Conservation (phyloP, 2,888 invertebrate genomes). For the Ennomos erosarius region DNA sequence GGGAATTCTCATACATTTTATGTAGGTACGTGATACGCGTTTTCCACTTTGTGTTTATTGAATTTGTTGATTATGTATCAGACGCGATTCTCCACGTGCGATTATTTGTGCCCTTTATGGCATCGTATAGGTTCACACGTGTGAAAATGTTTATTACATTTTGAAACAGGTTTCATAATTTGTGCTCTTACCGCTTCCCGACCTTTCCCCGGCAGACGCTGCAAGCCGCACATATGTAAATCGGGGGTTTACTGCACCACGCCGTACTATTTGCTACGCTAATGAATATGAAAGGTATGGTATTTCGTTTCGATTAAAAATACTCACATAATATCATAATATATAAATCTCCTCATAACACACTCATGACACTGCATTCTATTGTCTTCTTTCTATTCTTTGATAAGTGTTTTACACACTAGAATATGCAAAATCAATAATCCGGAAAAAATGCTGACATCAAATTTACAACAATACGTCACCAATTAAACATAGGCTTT, state of each 20-base stretch:
- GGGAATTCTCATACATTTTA: conserved; percentile 8
- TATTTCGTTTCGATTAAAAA: conserved; percentile 35
- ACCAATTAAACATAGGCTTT: too few species aligned
- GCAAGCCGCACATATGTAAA: conserved; percentile 52
- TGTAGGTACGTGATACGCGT: conserved; percentile 5
- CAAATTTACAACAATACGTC: too few species aligned
- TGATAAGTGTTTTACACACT: too few species aligned
- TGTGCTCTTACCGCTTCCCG: conserved; percentile 15
- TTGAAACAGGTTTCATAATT: conserved; percentile 25
- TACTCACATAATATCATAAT: too few species aligned
- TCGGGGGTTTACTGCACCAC: conserved; percentile 43
- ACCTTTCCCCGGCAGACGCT: not conserved
- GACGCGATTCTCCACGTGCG: conserved; percentile 14
- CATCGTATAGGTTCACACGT: conserved; percentile 29
- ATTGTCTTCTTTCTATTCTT: too few species aligned
- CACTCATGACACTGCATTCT: too few species aligned
- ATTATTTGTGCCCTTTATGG: conserved; percentile 27
- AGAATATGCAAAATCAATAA: too few species aligned
- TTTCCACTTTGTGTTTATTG: conserved; percentile 30
- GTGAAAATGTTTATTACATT: conserved; percentile 20
- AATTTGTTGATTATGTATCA: conserved; percentile 34
- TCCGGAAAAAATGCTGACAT: too few species aligned
- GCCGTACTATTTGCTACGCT: conserved; percentile 61
- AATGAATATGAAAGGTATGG: conserved; percentile 56
- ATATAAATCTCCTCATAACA: too few species aligned